Evolutionary conservation across 1,140 invertebrate genomes (phyloP).

Genomic region (Pseudomyrmex cubaensis): DNA sequence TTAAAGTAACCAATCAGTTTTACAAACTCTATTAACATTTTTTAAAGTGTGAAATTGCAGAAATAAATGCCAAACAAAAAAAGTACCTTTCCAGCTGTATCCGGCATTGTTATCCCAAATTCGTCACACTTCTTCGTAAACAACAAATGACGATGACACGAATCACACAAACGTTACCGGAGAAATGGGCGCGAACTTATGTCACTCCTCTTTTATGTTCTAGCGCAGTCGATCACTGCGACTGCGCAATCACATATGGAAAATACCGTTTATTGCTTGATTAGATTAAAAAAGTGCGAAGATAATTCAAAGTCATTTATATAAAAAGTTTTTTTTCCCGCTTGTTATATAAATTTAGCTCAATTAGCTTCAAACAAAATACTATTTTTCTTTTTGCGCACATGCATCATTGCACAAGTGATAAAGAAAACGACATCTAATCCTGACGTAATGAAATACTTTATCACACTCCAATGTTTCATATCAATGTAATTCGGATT

Average conservation of each 20-base stretch:
- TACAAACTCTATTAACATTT: not conserved
- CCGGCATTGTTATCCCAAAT: conserved; percentile 64
- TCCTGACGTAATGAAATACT: too few species aligned
- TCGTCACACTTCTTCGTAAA: not conserved
- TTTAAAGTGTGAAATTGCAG: not conserved
- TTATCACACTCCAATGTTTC: too few species aligned
- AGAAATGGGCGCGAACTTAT: not conserved
- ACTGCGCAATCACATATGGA: conserved; percentile 7
- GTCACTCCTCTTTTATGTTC: too few species aligned
- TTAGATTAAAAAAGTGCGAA: not conserved
- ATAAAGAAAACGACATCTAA: too few species aligned
- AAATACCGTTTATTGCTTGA: not conserved
- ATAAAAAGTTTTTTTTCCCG: too few species aligned
- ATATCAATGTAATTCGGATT: too few species aligned
- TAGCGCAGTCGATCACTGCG: not conserved
- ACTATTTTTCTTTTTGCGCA: too few species aligned
- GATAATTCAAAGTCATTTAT: not conserved
- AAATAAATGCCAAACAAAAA: not conserved
- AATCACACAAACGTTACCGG: not conserved
- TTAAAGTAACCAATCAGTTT: too few species aligned
- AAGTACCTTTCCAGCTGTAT: conserved; percentile 74
- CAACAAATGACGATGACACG: not conserved
- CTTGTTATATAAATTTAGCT: too few species aligned
- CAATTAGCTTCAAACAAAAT: too few species aligned
- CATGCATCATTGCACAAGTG: too few species aligned